These are phyloP conservation scores for Globodera ellingtonae DNA, from an alignment of 1,140 invertebrate species.

Conservation along the genomic window DNA sequence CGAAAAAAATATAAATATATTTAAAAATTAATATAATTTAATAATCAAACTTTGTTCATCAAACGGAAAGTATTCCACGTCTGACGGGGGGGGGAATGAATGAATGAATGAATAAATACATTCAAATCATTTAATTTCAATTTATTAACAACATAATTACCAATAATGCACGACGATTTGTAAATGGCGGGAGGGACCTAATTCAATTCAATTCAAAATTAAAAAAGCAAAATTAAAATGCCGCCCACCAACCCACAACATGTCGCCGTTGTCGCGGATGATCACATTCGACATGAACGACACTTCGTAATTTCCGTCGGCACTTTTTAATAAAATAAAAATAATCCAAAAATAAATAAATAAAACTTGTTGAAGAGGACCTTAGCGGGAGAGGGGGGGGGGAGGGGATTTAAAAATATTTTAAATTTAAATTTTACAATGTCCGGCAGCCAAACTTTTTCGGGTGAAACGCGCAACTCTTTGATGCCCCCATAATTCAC, in stretches of 20 bases:
- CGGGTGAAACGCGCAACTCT: constrained; percentile 88
- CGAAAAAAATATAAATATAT: constrained; percentile 65
- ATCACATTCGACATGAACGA: constrained; percentile 95
- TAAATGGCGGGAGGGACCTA: constrained; percentile 90
- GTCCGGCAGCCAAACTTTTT: constrained; percentile 96
- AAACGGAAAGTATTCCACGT: constrained; percentile 65
- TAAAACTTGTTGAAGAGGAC: no score
- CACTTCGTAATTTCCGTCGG: constrained; percentile 97
- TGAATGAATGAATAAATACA: background rate
- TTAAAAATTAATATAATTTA: background rate
- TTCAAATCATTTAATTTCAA: background rate
- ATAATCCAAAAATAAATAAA: background rate
- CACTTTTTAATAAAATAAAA: constrained; percentile 90
- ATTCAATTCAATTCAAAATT: no score
- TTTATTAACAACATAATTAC: background rate
- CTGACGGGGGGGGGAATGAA: constrained; percentile 24
- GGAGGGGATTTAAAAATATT: no score
- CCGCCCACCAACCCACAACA: constrained; percentile 73
- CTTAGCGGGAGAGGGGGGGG: no score
- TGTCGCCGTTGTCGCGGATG: constrained; percentile 82
- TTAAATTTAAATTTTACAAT: constrained; percentile 71
- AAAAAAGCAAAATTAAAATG: no score
- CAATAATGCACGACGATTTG: constrained; percentile 94
- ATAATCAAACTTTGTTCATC: constrained; percentile 73
- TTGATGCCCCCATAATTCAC: constrained; percentile 95